These are phyloP conservation scores for Saccopteryx bilineata DNA, from an alignment of 2,113 vertebrate species.

Conservation along the genomic window DNA sequence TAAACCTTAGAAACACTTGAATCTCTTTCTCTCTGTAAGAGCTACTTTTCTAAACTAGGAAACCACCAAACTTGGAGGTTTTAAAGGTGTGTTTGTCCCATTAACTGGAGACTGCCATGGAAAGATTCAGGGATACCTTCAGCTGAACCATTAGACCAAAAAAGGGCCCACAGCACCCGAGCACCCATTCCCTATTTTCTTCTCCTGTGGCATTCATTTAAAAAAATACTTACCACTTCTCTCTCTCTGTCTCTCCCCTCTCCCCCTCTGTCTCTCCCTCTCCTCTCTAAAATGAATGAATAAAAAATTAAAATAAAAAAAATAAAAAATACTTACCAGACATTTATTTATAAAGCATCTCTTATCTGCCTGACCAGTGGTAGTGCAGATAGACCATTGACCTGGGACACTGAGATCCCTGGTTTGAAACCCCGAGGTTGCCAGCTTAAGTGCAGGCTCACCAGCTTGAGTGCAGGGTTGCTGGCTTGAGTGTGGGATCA, in stretches of 20 bases:
- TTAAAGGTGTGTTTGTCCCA: neutral
- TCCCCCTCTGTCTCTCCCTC: too few relatives aligned
- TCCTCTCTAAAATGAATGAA: too few relatives aligned
- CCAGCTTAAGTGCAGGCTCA: too few relatives aligned
- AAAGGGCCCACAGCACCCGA: neutral
- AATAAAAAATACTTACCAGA: neutral
- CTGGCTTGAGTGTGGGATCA: too few relatives aligned
- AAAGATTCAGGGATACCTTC: neutral
- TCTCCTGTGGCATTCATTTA: neutral
- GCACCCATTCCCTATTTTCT: neutral
- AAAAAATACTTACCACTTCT: neutral
- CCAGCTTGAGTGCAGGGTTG: too few relatives aligned
- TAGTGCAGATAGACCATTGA: too few relatives aligned
- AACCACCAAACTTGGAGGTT: neutral
- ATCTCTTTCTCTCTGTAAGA: neutral
- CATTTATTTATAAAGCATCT: neutral
- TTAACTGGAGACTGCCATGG: neutral
- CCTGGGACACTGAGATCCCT: too few relatives aligned
- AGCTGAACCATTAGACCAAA: slow-evolving; percentile 77
- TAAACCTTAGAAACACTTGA: neutral
- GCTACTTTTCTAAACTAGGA: neutral
- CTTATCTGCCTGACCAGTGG: neutral
- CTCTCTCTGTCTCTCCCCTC: too few relatives aligned
- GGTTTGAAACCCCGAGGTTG: too few relatives aligned
- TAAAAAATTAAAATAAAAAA: too few relatives aligned